Conservation (phyloP, 1,140 invertebrate species). For the Trachymyrmex septentrionalis region DNA sequence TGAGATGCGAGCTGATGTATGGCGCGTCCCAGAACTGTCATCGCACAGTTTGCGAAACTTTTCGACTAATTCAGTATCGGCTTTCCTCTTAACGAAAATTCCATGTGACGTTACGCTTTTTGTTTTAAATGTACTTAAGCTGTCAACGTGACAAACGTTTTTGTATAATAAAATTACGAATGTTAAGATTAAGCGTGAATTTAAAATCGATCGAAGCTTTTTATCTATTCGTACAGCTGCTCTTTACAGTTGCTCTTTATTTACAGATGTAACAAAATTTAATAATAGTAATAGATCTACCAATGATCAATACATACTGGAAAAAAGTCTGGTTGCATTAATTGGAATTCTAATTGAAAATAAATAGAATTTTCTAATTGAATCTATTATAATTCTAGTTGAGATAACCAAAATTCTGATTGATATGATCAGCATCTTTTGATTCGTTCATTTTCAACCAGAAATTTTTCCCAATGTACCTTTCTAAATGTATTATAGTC, state of each 20-base stretch:
- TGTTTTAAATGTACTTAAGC: background rate
- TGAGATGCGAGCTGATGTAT: background rate
- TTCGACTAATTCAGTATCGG: conserved; percentile 18
- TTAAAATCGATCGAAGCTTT: background rate
- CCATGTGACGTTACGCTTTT: background rate
- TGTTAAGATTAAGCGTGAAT: background rate
- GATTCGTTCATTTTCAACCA: too few relatives aligned
- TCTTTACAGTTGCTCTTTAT: background rate
- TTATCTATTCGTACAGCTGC: background rate
- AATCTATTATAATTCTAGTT: too few relatives aligned
- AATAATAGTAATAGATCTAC: background rate
- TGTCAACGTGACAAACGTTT: background rate
- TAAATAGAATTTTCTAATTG: too few relatives aligned
- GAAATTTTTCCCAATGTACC: too few relatives aligned
- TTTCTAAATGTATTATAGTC: too few relatives aligned
- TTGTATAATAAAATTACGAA: background rate
- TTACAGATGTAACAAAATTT: background rate
- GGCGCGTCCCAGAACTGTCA: conserved; percentile 28
- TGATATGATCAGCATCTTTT: too few relatives aligned
- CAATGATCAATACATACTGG: background rate
- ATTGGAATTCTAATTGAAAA: too few relatives aligned
- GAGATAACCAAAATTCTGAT: too few relatives aligned
- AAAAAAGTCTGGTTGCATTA: too few relatives aligned
- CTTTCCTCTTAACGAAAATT: conserved; percentile 7
- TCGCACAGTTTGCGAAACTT: background rate